A percentile compares a stretch with the other conserved stretches of the same genome.
phyloP scores from a whole-genome alignment of 2,888 invertebrate genomes.

The Hyalella azteca region DNA sequence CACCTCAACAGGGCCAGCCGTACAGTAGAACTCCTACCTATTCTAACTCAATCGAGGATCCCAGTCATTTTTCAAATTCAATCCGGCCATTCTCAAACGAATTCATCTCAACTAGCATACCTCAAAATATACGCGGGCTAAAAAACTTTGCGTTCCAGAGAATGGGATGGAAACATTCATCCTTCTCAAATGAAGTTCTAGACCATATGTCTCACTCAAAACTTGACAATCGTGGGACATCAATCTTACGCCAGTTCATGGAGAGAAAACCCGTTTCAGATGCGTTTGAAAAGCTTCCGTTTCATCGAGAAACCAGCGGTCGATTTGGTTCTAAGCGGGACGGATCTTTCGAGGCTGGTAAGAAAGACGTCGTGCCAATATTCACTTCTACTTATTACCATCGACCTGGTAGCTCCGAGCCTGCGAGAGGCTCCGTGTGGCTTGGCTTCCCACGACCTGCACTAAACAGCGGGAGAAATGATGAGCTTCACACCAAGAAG shows the following conservation, averaged over 20 bases:
- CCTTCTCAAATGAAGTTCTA: not conserved
- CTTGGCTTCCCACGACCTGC: not conserved
- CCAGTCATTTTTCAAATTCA: not conserved
- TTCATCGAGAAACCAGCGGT: not conserved
- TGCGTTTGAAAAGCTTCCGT: not conserved
- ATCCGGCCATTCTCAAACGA: not conserved
- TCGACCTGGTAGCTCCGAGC: not conserved
- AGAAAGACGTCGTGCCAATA: not conserved
- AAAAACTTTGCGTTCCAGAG: conserved; percentile 11
- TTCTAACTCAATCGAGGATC: not conserved
- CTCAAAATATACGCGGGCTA: not conserved
- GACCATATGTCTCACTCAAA: not conserved
- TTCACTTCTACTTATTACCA: conserved; percentile 3
- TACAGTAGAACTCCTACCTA: not conserved
- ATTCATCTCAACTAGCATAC: not conserved
- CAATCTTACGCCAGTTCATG: too few relatives aligned
- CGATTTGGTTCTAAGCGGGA: not conserved
- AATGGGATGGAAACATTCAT: not conserved
- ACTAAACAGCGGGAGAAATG: not conserved
- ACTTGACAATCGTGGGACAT: not conserved
- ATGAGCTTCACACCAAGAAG: too few relatives aligned
- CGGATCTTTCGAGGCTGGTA: not conserved
- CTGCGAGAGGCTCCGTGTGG: not conserved
- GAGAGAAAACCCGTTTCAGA: too few relatives aligned
- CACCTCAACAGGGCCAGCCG: not conserved